Evolutionary conservation across 2,888 invertebrate species (phyloP).

Genomic region (Ephialtes manifestator): DNA sequence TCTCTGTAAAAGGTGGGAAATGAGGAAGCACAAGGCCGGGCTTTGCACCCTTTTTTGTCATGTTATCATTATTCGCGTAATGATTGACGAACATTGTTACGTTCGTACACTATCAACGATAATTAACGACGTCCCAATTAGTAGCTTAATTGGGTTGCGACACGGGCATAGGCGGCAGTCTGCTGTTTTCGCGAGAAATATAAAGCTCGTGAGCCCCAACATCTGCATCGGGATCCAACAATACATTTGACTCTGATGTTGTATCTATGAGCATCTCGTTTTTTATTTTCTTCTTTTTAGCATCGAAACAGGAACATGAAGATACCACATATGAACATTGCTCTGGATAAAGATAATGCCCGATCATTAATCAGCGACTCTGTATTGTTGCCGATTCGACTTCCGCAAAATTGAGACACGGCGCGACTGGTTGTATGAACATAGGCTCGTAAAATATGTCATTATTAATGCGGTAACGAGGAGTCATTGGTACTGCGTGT

Average conservation of each 20-base stretch:
- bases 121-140: slow-evolving; percentile 65
- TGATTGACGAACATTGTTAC: slow-evolving; percentile 2
- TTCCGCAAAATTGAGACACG: slow-evolving; percentile 18
- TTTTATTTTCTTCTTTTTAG: slow-evolving; percentile 43
- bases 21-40: not conserved
- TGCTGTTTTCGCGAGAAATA: slow-evolving; percentile 25
- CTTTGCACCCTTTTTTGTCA: not conserved
- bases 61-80: not conserved
- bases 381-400: slow-evolving; percentile 49
- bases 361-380: slow-evolving; percentile 53
- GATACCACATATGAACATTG: slow-evolving; percentile 3
- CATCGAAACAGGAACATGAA: slow-evolving; percentile 36
- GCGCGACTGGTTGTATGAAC: not conserved
- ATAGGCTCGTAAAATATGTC: not conserved
- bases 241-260: slow-evolving; percentile 27
- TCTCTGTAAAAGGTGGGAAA: too few relatives aligned
- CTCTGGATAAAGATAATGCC: slow-evolving; percentile 31
- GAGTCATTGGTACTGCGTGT: not conserved
- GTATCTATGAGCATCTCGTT: slow-evolving; percentile 22
- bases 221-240: slow-evolving; percentile 27
- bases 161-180: not conserved
- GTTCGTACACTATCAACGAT: slow-evolving; percentile 18
- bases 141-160: slow-evolving; percentile 56
- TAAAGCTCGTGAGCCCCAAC: not conserved
- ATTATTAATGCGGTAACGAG: slow-evolving; percentile 52